phyloP scores from a whole-genome alignment of 2,888 invertebrate genomes.

The Apodemia arnacis region DNA sequence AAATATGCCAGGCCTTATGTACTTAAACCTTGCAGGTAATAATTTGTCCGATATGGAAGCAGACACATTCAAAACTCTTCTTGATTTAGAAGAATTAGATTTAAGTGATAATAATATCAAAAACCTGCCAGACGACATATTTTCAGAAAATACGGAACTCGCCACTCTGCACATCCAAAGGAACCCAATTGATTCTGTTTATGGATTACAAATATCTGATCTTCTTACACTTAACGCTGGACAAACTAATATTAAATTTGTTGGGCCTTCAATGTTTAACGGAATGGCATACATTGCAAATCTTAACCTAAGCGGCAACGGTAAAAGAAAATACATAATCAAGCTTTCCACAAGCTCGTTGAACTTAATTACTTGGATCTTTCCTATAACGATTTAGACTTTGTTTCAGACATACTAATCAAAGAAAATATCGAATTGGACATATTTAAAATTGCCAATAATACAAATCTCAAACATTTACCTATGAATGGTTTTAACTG shows the following conservation, averaged over 20 bases:
- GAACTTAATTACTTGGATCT: conserved; percentile 97
- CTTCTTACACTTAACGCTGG: conserved; percentile 97
- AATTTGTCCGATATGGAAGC: conserved; percentile 95
- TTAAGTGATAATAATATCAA: conserved; percentile 97
- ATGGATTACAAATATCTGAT: conserved; percentile 95
- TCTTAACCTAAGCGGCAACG: conserved; percentile 97
- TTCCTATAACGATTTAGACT: conserved; percentile 97
- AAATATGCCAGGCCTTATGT: conserved; percentile 95
- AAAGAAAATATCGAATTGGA: conserved; percentile 97
- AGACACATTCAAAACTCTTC: conserved; percentile 95
- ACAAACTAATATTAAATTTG: conserved; percentile 95
- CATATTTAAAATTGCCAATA: conserved; percentile 97
- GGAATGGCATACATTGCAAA: conserved; percentile 95
- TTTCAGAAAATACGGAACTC: conserved; percentile 96
- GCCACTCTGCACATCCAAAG: conserved; percentile 97
- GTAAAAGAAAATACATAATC: conserved; percentile 95
- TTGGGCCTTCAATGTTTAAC: conserved; percentile 96
- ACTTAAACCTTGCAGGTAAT: conserved; percentile 97
- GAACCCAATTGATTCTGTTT: conserved; percentile 96
- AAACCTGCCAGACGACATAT: conserved; percentile 95
- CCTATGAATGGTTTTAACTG: conserved; percentile 96
- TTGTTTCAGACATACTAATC: conserved; percentile 96
- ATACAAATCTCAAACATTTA: conserved; percentile 96
- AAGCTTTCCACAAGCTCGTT: conserved; percentile 96
- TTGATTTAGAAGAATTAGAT: conserved; percentile 97